Evolutionary conservation across 1,140 invertebrate genomes (phyloP).

Genomic region (Thaumetopoea pityocampa): DNA sequence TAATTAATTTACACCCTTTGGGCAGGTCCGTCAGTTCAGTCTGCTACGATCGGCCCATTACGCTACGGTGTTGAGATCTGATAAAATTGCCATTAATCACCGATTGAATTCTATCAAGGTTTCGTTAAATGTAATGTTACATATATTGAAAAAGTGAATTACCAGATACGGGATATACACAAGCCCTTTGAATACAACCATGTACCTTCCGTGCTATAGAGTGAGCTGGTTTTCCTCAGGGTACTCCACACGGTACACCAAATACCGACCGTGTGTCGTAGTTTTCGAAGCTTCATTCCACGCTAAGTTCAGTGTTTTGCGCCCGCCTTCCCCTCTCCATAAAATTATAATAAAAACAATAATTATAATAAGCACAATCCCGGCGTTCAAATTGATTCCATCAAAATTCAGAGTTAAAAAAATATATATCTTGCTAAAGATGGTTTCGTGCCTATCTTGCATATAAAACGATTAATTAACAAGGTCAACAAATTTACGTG

Average conservation of each 20-base stretch:
- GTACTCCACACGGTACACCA: too few species aligned
- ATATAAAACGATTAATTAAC: constrained; percentile 67
- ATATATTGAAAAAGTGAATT: constrained; percentile 18
- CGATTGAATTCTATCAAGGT: constrained; percentile 23
- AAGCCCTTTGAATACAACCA: too few species aligned
- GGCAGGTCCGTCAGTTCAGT: constrained; percentile 35
- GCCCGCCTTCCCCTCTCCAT: too few species aligned
- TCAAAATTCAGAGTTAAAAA: too few species aligned
- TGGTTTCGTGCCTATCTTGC: constrained; percentile 31
- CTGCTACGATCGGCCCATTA: constrained; percentile 27
- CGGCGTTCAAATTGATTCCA: too few species aligned
- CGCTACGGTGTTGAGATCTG: constrained; percentile 42
- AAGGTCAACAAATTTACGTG: constrained; percentile 52
- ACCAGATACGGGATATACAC: constrained; percentile 7
- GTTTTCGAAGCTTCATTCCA: too few species aligned
- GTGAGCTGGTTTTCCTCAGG: too few species aligned
- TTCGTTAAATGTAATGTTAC: constrained; percentile 19
- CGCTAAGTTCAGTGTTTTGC: too few species aligned
- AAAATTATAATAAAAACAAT: too few species aligned
- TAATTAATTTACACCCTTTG: constrained; percentile 58
- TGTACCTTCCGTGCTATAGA: too few species aligned
- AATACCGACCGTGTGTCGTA: too few species aligned
- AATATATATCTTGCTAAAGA: constrained; percentile 27
- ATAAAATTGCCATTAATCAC: constrained; percentile 56
- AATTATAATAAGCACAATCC: too few species aligned